These are phyloP conservation scores for Cossypha caffra DNA, from an alignment of 2,797 vertebrate species.

Conservation along the genomic window DNA sequence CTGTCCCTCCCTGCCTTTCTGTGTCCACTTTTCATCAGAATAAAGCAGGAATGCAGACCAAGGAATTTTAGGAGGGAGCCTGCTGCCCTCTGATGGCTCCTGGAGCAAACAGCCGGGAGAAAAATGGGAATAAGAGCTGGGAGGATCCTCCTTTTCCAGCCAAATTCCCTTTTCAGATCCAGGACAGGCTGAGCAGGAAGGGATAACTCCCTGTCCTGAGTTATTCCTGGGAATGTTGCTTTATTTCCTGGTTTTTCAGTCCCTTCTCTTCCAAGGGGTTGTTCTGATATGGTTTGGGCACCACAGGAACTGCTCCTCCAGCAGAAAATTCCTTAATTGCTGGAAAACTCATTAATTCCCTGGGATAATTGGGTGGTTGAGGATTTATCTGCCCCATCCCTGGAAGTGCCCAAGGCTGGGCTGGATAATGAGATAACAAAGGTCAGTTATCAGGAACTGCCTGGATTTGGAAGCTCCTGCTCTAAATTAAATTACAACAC, in stretches of 20 bases:
- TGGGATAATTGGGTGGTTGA: not conserved
- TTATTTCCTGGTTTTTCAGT: not conserved
- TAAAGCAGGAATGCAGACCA: not conserved
- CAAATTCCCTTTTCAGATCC: not conserved
- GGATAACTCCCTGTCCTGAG: rapidly evolving
- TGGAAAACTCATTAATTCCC: not conserved
- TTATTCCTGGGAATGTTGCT: not conserved
- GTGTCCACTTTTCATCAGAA: not conserved
- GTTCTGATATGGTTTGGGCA: not conserved
- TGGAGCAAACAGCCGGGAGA: not conserved
- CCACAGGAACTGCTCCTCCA: rapidly evolving
- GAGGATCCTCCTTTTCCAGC: not conserved
- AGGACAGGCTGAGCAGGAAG: not conserved
- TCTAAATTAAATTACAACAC: not conserved
- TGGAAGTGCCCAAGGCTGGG: not conserved
- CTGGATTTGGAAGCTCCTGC: not conserved
- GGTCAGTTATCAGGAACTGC: not conserved
- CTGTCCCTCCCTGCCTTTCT: too few species aligned
- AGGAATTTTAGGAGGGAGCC: not conserved
- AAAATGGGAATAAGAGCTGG: not conserved
- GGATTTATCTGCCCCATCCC: not conserved
- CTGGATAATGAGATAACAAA: not conserved
- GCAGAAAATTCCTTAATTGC: not conserved
- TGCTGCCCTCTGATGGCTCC: slow-evolving; percentile 65
- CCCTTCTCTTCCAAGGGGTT: not conserved